A percentile compares a stretch with the other conserved stretches of the same genome.
These are phyloP conservation scores for Periophthalmus magnuspinnatus DNA, from an alignment of 2,797 vertebrate species.

Conservation along the genomic window DNA sequence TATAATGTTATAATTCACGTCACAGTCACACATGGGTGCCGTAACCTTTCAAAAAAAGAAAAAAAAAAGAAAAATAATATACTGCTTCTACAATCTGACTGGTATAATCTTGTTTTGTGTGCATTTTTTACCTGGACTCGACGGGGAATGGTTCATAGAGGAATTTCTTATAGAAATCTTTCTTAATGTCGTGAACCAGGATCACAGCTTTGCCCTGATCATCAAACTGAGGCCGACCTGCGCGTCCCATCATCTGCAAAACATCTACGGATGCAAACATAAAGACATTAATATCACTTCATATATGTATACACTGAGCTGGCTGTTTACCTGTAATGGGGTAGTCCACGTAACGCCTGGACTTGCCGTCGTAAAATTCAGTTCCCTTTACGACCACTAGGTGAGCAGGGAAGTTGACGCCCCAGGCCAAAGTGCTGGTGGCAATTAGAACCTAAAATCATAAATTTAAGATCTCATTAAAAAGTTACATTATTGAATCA, in stretches of 20 bases:
- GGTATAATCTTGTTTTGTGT: background rate
- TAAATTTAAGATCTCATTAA: background rate
- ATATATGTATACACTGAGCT: background rate
- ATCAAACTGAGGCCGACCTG: constrained; percentile 96
- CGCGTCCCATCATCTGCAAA: constrained; percentile 99
- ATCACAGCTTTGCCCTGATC: constrained; percentile 99
- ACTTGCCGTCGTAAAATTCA: constrained; percentile 96
- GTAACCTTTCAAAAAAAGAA: too few relatives aligned
- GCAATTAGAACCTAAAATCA: constrained; percentile 90
- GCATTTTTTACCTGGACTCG: constrained; percentile 85
- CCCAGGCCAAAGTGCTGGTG: constrained; percentile 97
- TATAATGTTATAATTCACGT: too few relatives aligned
- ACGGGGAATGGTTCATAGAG: constrained; percentile 98
- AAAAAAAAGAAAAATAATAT: too few relatives aligned
- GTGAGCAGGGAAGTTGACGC: constrained; percentile 98
- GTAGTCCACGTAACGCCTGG: constrained; percentile 94
- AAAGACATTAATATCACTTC: background rate
- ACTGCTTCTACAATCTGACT: too few relatives aligned
- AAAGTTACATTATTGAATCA: too few relatives aligned
- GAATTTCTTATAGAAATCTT: constrained; percentile 99
- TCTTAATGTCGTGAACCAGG: constrained; percentile 97
- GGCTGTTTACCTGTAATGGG: constrained; percentile 90
- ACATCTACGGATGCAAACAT: constrained; percentile 81
- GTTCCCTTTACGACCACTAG: constrained; percentile 98
- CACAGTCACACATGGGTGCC: too few relatives aligned